Percentiles rank a stretch among this genome's conserved stretches.
Conservation (phyloP, 2,797 vertebrate genomes). For the Oreochromis grahami region DNA sequence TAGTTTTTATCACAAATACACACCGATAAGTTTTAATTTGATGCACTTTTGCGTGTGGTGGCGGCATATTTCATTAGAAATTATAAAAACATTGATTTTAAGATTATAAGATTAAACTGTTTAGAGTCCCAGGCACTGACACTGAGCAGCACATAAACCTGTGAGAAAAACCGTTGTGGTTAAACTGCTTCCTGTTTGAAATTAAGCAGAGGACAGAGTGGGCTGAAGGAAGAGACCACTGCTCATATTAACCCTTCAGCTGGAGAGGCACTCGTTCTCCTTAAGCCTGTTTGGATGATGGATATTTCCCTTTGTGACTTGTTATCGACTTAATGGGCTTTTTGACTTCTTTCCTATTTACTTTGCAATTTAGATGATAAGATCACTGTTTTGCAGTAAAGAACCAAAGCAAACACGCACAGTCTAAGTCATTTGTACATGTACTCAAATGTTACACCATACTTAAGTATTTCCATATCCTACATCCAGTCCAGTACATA, state of each 20-base stretch:
- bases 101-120: not conserved
- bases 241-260: not conserved
- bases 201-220: not conserved
- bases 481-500: not conserved
- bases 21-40: not conserved
- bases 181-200: constrained; percentile 5
- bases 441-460: not conserved
- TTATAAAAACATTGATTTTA: not conserved
- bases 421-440: not conserved
- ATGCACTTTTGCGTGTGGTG: fast-evolving
- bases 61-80: not conserved
- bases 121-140: not conserved
- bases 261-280: not conserved
- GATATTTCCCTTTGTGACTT: not conserved
- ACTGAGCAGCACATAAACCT: not conserved
- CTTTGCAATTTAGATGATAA: not conserved
- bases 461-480: not conserved
- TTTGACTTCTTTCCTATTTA: not conserved
- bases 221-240: not conserved
- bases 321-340: not conserved
- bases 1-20: not conserved
- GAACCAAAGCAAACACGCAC: not conserved
- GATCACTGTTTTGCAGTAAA: not conserved
- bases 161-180: not conserved
- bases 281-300: not conserved